phyloP scores from a whole-genome alignment of 2,888 invertebrate species.

The Himalopsyche tibetana region DNA sequence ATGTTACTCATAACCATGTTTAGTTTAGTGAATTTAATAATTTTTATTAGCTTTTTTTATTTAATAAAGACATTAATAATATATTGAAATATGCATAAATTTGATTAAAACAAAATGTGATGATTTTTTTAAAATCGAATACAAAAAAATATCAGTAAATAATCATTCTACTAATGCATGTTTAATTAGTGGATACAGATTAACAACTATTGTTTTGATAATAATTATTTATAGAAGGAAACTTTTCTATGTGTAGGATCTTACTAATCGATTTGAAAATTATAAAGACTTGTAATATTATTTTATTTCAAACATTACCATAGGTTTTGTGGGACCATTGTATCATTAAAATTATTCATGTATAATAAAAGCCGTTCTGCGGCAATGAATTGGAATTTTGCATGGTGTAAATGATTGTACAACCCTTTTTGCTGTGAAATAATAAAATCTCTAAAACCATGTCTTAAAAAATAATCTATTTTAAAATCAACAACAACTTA shows the following conservation, averaged over 20 bases:
- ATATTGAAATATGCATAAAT: not conserved
- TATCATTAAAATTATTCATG: conserved; percentile 50
- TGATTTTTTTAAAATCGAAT: not conserved
- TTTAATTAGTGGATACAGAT: conserved; percentile 37
- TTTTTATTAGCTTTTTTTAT: conserved; percentile 22
- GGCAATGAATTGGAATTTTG: conserved; percentile 62
- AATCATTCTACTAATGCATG: conserved; percentile 42
- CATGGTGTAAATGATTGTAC: conserved; percentile 47
- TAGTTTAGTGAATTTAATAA: conserved; percentile 5
- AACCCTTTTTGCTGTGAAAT: conserved; percentile 17
- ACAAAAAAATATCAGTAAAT: not conserved
- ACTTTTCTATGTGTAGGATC: conserved; percentile 13
- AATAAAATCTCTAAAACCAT: not conserved
- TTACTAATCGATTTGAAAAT: conserved; percentile 31
- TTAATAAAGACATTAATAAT: conserved; percentile 20
- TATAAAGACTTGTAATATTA: conserved; percentile 9
- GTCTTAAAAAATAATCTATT: too few species aligned
- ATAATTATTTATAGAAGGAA: not conserved
- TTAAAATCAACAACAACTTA: too few species aligned
- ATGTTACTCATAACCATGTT: not conserved
- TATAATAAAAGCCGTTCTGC: conserved; percentile 64
- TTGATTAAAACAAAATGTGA: not conserved
- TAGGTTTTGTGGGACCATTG: conserved; percentile 44
- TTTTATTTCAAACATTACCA: not conserved
- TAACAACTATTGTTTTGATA: conserved; percentile 37